Conservation (phyloP, 2,797 vertebrate species). For the Adrianichthys oophorus region DNA sequence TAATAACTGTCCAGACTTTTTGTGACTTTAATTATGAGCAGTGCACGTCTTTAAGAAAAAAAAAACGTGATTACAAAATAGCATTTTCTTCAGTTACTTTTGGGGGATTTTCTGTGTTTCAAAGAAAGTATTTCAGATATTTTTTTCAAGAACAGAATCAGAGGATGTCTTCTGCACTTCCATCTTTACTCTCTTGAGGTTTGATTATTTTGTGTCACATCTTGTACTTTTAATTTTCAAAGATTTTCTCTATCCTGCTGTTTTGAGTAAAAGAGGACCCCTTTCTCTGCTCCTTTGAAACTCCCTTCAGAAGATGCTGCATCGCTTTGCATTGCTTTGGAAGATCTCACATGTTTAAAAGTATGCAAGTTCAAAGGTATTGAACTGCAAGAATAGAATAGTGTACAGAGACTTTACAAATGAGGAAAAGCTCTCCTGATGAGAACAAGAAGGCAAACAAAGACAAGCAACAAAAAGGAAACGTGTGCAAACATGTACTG, state of each 20-base stretch:
- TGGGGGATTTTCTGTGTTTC: conserved; percentile 1
- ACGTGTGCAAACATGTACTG: too few relatives aligned
- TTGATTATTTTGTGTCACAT: conserved; percentile 50
- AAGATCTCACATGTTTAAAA: too few relatives aligned
- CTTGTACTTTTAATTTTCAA: conserved; percentile 25
- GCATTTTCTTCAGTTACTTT: neutral
- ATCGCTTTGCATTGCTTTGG: neutral
- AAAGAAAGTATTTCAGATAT: conserved; percentile 16
- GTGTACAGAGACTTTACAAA: too few relatives aligned
- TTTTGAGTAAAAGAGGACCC: conserved; percentile 8
- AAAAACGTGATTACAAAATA: too few relatives aligned
- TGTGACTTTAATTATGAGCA: too few relatives aligned
- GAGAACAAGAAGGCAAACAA: too few relatives aligned
- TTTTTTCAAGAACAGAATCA: conserved; percentile 37
- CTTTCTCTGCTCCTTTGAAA: conserved; percentile 20
- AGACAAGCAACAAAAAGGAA: too few relatives aligned
- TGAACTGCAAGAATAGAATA: too few relatives aligned
- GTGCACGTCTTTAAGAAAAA: too few relatives aligned
- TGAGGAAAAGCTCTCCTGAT: too few relatives aligned
- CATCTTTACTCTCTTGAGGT: conserved; percentile 20
- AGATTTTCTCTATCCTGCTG: conserved; percentile 6
- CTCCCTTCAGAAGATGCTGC: conserved; percentile 18
- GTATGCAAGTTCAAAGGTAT: too few relatives aligned
- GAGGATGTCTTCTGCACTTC: conserved; percentile 27
- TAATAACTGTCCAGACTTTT: too few relatives aligned